Evolutionary conservation across 2,797 vertebrate species (phyloP).

Genomic region (Sarcoramphus papa): DNA sequence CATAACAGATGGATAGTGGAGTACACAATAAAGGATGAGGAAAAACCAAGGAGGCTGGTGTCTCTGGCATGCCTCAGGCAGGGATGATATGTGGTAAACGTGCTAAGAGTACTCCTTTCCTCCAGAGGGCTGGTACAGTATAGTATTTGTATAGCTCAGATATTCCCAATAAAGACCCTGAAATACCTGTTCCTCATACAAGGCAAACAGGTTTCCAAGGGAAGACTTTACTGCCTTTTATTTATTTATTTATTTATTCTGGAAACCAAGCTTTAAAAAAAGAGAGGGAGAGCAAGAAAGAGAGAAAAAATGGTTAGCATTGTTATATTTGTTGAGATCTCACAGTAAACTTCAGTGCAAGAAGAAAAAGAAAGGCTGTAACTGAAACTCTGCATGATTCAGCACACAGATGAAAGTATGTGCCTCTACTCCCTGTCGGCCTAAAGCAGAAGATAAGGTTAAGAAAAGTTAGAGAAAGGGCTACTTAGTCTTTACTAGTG

Average conservation of each 20-base stretch:
- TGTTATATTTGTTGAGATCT: neutral
- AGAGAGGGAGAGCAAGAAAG: neutral
- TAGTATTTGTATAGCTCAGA: neutral
- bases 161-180: neutral
- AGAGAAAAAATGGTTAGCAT: neutral
- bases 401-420: neutral
- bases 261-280: neutral
- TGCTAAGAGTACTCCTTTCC: neutral
- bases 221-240: neutral
- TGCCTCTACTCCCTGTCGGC: neutral
- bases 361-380: neutral
- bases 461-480: neutral
- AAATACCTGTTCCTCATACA: conserved; percentile 30
- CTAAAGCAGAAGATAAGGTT: conserved; percentile 1
- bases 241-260: neutral
- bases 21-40: neutral
- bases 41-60: neutral
- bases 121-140: neutral
- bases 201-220: conserved; percentile 18
- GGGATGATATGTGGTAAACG: neutral
- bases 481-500: neutral
- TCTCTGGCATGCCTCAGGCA: neutral
- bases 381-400: neutral
- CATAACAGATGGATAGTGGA: neutral
- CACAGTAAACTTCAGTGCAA: neutral